Base-by-base conservation (phyloP, 2,888 invertebrate genomes). In the Creontiades dilutus region DNA sequence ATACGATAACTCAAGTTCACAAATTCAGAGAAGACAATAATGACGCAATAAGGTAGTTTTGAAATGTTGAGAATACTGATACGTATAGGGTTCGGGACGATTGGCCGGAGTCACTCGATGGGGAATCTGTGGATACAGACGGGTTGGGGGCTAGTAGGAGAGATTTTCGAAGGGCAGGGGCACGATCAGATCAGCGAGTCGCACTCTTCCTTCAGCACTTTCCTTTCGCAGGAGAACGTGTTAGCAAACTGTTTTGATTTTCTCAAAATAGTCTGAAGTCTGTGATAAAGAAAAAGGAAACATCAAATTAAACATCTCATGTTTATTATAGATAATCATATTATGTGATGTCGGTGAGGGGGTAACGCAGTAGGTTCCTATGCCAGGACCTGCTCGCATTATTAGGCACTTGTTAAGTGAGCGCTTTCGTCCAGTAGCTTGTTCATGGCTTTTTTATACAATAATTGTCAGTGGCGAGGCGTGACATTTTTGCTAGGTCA, bases 171-270 rank as follows among this genome's bases (percentile, higher is more conserved):
- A 5, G 89, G 82, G 37, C 89, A 89, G 28, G 68, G 84, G 48
- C 89, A 89, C 46, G 84, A 90, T 90, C 86, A 91, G 28, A 91
- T 90, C 48, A 91, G 90, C n/a, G 90, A 55, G 78, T 91, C 89
- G 48, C 91, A 91, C n/a, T 57, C 75, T 55, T 91, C 91, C 46
- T 90, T 91, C 37, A 52, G 28, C 16, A 90, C 81, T 61, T 82
- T 61, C 14, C 52, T 75, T 52, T 86, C 80, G 68, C 92, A 92
- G 11, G 90, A 90, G 90, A 92, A 92, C 2, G 91, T 91, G 57
- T 91, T 90, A 55, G 92, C 90, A 91, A 94, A 93, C 61, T 92
- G 92, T 48, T 92, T 91, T n/a, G 93, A 91, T 91, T 94, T 93
- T 5, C 92, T 91, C 92, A 93, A 92, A 4, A 93, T 92, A 57